These are phyloP conservation scores for Galbula dea DNA, from an alignment of 2,113 vertebrate genomes.

Conservation along the genomic window DNA sequence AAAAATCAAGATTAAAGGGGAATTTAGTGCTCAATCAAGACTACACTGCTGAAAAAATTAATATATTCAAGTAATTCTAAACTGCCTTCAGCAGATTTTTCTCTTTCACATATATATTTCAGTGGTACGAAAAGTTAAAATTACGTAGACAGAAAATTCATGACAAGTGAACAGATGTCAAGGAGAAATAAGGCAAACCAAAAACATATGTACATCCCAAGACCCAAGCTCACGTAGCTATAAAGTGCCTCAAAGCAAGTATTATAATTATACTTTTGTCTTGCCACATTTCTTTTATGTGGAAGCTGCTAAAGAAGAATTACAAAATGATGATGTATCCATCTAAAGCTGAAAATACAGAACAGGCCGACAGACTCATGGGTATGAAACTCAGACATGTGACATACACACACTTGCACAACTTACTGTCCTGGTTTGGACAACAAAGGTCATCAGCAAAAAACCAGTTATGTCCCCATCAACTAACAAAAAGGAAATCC, in stretches of 20 bases:
- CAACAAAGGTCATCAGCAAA: too few relatives aligned
- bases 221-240: not conserved
- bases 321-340: not conserved
- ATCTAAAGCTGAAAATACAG: not conserved
- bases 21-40: not conserved
- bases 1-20: not conserved
- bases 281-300: not conserved
- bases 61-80: not conserved
- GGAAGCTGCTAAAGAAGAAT: not conserved
- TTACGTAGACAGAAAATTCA: not conserved
- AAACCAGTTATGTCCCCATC: too few relatives aligned
- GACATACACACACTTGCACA: not conserved
- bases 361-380: not conserved
- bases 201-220: not conserved
- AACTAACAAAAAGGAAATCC: too few relatives aligned
- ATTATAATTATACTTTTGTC: fast-evolving
- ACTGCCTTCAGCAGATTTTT: not conserved
- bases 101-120: not conserved
- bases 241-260: not conserved
- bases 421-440: too few relatives aligned
- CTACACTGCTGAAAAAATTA: not conserved
- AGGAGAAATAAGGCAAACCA: not conserved
- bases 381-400: not conserved
- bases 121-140: not conserved
- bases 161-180: not conserved